Conservation (phyloP, 2,888 invertebrate species). For the Netelia inedita region DNA sequence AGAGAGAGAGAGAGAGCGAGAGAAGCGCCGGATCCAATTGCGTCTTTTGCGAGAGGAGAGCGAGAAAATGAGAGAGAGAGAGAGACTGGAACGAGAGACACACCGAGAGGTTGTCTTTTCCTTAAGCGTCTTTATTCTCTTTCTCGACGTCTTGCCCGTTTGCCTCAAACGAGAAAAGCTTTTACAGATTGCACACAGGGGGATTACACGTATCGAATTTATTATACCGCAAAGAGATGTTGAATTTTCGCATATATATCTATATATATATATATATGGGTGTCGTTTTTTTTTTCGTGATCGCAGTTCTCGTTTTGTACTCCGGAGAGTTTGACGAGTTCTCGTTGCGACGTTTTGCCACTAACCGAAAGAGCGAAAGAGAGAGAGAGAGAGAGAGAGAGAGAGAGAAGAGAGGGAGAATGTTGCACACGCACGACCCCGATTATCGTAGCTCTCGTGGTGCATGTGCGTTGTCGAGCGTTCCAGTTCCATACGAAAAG, state of each 20-base stretch:
- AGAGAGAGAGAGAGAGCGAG: conserved; percentile 11
- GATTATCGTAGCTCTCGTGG: conserved; percentile 45
- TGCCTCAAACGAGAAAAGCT: not conserved
- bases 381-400: no score
- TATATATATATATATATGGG: no score
- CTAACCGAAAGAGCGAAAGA: no score
- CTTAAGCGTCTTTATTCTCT: not conserved
- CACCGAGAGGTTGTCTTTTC: no score
- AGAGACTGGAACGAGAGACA: not conserved
- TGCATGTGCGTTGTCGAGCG: conserved; percentile 15
- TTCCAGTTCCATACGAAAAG: conserved; percentile 65
- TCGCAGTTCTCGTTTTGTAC: no score
- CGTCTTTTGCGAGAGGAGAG: conserved; percentile 41
- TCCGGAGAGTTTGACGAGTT: no score
- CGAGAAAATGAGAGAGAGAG: not conserved
- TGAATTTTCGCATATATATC: no score
- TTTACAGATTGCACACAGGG: not conserved
- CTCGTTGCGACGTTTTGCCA: no score
- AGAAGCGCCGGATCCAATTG: conserved; percentile 55
- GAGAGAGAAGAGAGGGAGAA: not conserved
- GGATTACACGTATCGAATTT: not conserved
- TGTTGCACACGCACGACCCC: conserved; percentile 55
- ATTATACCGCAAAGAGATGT: no score
- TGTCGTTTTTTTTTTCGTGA: no score
- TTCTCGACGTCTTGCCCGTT: not conserved